These are phyloP conservation scores for Hippocampus comes DNA, from an alignment of 2,113 vertebrate genomes.

Conservation along the genomic window DNA sequence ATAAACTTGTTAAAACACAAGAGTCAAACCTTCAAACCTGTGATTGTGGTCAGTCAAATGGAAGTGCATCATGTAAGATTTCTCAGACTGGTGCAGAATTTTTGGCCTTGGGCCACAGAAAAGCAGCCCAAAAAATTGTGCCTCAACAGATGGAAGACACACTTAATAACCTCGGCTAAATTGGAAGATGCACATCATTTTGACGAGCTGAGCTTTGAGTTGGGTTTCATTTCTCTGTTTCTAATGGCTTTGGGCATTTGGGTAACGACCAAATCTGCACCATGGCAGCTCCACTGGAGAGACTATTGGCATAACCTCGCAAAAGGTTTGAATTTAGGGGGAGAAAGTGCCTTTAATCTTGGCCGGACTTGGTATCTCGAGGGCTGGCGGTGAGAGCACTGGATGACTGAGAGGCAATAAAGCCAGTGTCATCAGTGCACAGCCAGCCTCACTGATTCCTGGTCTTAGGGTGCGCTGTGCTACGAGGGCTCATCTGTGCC, in stretches of 20 bases:
- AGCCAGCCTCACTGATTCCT: constrained; percentile 49
- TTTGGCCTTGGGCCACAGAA: constrained; percentile 2
- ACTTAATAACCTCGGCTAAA: constrained; percentile 28
- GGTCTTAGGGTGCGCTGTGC: constrained; percentile 37
- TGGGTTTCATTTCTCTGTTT: constrained; percentile 20
- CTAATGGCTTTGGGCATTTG: constrained; percentile 35
- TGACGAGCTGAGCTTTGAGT: constrained; percentile 21
- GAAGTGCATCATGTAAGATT: constrained; percentile 21
- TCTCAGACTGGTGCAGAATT: constrained; percentile 7
- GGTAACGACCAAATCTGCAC: constrained; percentile 23
- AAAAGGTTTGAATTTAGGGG: constrained; percentile 45
- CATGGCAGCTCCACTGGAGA: constrained; percentile 32
- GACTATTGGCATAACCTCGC: constrained; percentile 26
- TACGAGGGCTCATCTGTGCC: constrained; percentile 60
- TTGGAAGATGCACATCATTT: constrained; percentile 26
- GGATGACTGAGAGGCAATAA: constrained; percentile 44
- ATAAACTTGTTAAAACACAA: constrained; percentile 15
- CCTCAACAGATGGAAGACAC: constrained; percentile 33
- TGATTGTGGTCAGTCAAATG: constrained; percentile 6
- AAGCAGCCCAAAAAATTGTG: constrained; percentile 20
- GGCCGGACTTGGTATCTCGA: constrained; percentile 44
- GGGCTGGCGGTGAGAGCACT: constrained; percentile 41
- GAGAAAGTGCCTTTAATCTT: constrained; percentile 58
- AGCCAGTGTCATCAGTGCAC: constrained; percentile 55
- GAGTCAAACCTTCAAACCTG: constrained; percentile 12